Base-by-base conservation (phyloP, 1,140 invertebrate species). In the Ridgeia piscesae region DNA sequence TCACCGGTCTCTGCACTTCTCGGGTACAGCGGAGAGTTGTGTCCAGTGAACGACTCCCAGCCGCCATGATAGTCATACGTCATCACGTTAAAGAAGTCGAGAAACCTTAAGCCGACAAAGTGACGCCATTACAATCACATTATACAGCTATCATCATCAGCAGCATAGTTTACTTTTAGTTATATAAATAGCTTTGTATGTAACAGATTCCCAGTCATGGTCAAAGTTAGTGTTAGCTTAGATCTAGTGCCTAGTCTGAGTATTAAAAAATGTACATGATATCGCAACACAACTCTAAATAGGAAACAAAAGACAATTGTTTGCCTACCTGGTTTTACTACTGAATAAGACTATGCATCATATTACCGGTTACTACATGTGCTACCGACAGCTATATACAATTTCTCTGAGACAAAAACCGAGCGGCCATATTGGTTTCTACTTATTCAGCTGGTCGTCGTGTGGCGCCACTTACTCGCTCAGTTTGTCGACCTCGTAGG, bases 81-180 rank as follows among this genome's bases (percentile, higher is more conserved):
- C 98, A 99, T 99, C 6, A 99, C 97, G 95, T 99, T 99, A 94
- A 99, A 98, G 94, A 98, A 98, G 96, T 99, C 98, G 93, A 99
- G 96, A 94, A 97, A 96, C 90, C 97, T 97, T 94, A 92, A 95
- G 96, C 14, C 58, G 17, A 77, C 4, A 77, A 14, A 9, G 58
- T 77, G 58, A 27, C 58, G 27, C 58, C 58, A 77, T 17, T 8
- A 17, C 58, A 77, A 31, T 77, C 27, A 21, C 17, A 77, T 21
- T 2, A 21, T 21, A 77, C 58, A 77, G 2, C 17, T 31, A 77
- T 31, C 14, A 14, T 77, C 4, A 77, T 77, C 2, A 77, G 27
- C 14, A 21, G 6, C 27, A 77, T 77, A 77, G 8, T 77, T 77
- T 21, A 21, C 27, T 6, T 77, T 2, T 77, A 31, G 17, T 77